These are phyloP conservation scores for Pseudoips prasinana DNA, from an alignment of 2,888 invertebrate genomes.

Conservation along the genomic window DNA sequence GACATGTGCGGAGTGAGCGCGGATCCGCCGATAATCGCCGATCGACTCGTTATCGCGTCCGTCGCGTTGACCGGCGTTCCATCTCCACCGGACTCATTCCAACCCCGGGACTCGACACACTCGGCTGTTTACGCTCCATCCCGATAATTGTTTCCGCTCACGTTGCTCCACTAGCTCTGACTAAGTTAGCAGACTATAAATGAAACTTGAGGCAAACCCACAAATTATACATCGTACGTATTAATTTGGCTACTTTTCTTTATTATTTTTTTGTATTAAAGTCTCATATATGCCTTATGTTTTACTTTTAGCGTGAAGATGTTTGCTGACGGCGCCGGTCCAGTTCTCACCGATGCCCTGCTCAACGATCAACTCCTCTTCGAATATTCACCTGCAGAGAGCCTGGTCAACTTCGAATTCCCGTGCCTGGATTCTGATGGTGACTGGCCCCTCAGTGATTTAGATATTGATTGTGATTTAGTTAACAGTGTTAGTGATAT, in stretches of 20 bases:
- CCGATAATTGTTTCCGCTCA: conserved; percentile 29
- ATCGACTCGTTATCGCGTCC: conserved; percentile 71
- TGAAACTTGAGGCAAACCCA: conserved; percentile 16
- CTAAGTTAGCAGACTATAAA: conserved; percentile 7
- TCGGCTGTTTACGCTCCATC: conserved; percentile 52
- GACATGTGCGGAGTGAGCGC: conserved; percentile 32
- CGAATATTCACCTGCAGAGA: conserved; percentile 71
- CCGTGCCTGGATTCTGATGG: conserved; percentile 55
- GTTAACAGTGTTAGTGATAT: conserved; percentile 56
- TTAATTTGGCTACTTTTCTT: too few relatives aligned
- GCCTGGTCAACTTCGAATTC: conserved; percentile 71
- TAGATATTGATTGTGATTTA: conserved; percentile 67
- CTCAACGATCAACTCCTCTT: conserved; percentile 66
- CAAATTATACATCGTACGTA: too few relatives aligned
- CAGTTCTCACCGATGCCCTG: conserved; percentile 58
- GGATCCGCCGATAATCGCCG: conserved; percentile 68
- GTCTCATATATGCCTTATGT: too few relatives aligned
- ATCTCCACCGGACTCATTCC: conserved; percentile 53
- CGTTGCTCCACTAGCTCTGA: conserved; percentile 5
- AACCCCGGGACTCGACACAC: conserved; percentile 54
- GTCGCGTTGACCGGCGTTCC: conserved; percentile 61
- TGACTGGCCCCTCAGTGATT: conserved; percentile 65
- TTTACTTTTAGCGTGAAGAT: conserved; percentile 54
- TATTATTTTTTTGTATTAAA: too few relatives aligned
- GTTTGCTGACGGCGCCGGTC: conserved; percentile 58